Conservation (phyloP, 2,888 invertebrate genomes). For the Clitarchus hookeri region DNA sequence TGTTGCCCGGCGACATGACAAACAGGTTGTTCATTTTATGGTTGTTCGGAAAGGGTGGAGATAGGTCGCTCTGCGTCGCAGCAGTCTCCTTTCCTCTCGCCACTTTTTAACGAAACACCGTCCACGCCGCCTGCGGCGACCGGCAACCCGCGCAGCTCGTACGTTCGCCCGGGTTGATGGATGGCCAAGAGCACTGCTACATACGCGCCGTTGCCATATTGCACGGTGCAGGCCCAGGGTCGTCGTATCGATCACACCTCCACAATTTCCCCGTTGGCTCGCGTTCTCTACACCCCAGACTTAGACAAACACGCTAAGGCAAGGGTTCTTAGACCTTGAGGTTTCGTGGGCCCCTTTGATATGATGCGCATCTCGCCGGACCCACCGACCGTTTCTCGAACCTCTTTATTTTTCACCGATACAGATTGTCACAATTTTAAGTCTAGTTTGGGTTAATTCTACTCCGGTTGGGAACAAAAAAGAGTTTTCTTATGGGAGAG, state of each 20-base stretch:
- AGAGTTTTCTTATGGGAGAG: too few relatives aligned
- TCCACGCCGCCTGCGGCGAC: neutral
- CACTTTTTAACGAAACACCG: neutral
- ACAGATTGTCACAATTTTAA: too few relatives aligned
- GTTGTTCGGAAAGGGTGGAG: neutral
- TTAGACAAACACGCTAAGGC: neutral
- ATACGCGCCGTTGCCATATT: conserved; percentile 6
- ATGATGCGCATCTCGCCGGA: too few relatives aligned
- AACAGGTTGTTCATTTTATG: too few relatives aligned
- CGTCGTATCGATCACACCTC: neutral
- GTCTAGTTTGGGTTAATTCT: too few relatives aligned
- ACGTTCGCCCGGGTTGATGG: conserved; percentile 10
- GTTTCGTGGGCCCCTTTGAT: neutral
- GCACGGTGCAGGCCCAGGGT: neutral
- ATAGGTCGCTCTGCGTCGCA: neutral
- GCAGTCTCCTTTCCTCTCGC: neutral
- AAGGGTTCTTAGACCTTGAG: neutral
- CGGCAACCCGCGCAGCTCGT: conserved; percentile 9
- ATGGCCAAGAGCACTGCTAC: neutral
- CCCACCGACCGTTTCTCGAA: too few relatives aligned
- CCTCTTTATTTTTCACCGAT: too few relatives aligned
- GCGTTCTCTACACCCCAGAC: neutral
- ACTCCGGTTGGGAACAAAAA: too few relatives aligned
- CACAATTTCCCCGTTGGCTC: neutral
- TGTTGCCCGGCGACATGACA: too few relatives aligned